phyloP scores from a whole-genome alignment of 2,113 vertebrate genomes.

The Lichenostomus cassidix region DNA sequence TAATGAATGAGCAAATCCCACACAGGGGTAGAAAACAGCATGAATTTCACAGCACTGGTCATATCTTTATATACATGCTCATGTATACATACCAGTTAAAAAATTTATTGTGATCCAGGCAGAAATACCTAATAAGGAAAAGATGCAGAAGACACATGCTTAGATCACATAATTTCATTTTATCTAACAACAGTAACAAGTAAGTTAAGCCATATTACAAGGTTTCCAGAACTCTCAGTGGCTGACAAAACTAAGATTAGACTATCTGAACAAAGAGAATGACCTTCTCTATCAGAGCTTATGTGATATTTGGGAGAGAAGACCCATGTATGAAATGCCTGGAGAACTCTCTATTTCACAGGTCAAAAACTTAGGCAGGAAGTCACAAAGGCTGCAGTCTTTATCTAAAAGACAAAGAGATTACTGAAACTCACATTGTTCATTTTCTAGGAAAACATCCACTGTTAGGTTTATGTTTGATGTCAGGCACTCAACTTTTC shows the following conservation, averaged over 20 bases:
- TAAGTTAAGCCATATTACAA: background rate
- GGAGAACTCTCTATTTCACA: background rate
- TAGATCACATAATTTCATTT: background rate
- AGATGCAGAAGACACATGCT: background rate
- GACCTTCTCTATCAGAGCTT: background rate
- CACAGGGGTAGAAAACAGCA: background rate
- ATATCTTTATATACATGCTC: background rate
- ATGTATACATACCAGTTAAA: slow-evolving; percentile 80
- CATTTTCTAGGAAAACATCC: background rate
- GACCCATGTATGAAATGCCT: background rate
- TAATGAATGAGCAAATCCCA: background rate
- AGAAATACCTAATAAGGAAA: slow-evolving; percentile 82
- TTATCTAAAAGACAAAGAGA: background rate
- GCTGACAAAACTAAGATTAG: background rate
- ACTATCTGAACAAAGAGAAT: background rate
- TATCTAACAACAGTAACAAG: background rate
- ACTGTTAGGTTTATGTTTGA: background rate
- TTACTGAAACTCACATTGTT: background rate
- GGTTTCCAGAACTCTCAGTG: background rate
- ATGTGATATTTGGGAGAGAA: background rate
- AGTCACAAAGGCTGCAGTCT: background rate
- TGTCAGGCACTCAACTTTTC: background rate
- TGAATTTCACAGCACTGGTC: background rate
- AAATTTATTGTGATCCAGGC: slow-evolving; percentile 97
- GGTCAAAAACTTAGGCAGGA: background rate